Conservation (phyloP, 2,888 invertebrate genomes). For the Cylloceria caligata region DNA sequence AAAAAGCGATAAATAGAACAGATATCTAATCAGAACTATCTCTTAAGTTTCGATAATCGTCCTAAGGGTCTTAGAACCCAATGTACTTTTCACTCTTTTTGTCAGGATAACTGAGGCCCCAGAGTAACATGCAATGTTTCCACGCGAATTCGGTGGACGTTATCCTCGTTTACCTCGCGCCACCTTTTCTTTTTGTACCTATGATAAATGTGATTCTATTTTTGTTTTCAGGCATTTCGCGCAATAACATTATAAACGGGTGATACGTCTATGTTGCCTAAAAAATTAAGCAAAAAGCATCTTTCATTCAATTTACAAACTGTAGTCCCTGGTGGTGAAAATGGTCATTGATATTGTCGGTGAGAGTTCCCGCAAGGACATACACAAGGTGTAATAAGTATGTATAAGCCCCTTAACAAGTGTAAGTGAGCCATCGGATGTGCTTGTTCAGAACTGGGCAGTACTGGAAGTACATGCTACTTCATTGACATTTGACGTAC, state of each 20-base stretch:
- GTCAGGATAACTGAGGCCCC: background rate
- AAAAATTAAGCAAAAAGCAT: constrained; percentile 13
- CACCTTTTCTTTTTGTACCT: constrained; percentile 35
- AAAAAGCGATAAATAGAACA: background rate
- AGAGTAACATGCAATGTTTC: constrained; percentile 46
- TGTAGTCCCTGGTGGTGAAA: constrained; percentile 30
- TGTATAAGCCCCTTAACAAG: constrained; percentile 44
- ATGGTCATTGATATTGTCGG: constrained; percentile 28
- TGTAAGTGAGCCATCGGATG: constrained; percentile 39
- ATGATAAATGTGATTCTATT: constrained; percentile 24
- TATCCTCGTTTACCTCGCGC: background rate
- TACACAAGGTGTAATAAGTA: constrained; percentile 38
- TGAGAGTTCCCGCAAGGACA: constrained; percentile 34
- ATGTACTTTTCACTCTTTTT: constrained; percentile 20
- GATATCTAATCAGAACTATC: background rate
- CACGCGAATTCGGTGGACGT: background rate
- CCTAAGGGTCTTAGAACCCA: background rate
- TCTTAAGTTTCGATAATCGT: background rate
- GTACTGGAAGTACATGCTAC: background rate
- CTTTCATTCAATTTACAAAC: constrained; percentile 25
- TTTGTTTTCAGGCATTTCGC: constrained; percentile 5
- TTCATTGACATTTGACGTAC: background rate
- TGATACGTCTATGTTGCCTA: constrained; percentile 25
- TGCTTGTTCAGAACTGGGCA: constrained; percentile 18
- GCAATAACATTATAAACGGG: background rate